Evolutionary conservation across 2,113 vertebrate species (phyloP), one percentile per base, ranked within the genome.

Genomic region (Eretmochelys imbricata): DNA sequence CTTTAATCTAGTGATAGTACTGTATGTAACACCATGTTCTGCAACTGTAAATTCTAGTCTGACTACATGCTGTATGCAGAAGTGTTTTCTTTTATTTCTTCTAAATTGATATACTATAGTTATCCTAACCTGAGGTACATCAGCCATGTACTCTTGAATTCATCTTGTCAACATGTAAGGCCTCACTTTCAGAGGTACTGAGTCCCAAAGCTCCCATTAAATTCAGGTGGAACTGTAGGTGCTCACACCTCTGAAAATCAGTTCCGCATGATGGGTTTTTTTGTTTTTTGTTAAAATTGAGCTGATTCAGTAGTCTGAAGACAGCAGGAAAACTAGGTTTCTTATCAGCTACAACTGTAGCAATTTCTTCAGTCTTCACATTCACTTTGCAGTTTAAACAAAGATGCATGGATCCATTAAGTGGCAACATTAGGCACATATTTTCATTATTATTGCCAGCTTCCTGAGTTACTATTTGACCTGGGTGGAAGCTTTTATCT

Each of bases 391-490:
- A 54, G 4, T 82, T 76, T 57, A 76, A 90, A 78, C 42, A 65
- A 92, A 25, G 84, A 72, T 80, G 12, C 65, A 88, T 1, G 7
- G 85, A 79, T 95, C 94, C 96, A 89, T 94, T 92, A 89, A 95
- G 91, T 85, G 94, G 95, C 94, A 95, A 89, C 94, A 92, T 49
- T 38, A 85, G 72, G 93, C 78, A 87, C 81, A 48, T 46, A 48
- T 69, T 69, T 69, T 4, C 9, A 69, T n/a, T 50, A 62, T 86
- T 82, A 72, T 6, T 84, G 49, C 49, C 72, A 93, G 62, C 16
- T 69, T 89, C 0, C 0, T 19, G 17, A 78, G 29, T 85, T 93
- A 31, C 48, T 59, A 9, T 87, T 90, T 90, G 82, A 5, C 50
- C 51, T 69, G 90, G 2, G 2, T 80, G 72, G 85, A 82, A 90